Evolutionary conservation across 2,888 invertebrate species (phyloP), one percentile per base, ranked within the genome.

Genomic region (Tethea ocularis): DNA sequence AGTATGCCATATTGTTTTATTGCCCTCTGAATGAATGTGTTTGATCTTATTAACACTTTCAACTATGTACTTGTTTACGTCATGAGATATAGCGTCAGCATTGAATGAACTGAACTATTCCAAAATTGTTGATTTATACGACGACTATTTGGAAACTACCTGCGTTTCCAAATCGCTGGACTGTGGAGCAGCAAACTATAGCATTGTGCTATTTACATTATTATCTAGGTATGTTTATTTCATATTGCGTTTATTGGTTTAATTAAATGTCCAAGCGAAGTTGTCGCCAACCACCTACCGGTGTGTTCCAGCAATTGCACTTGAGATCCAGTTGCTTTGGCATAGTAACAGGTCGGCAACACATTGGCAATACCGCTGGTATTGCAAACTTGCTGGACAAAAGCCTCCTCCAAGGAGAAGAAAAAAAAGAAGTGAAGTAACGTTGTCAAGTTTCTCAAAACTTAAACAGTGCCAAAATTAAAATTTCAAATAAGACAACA

Each of bases 401-500:
- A n/a, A n/a, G n/a, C n/a, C n/a, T n/a, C n/a, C n/a, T n/a, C n/a
- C n/a, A n/a, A n/a, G n/a, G n/a, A n/a, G n/a, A n/a, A n/a, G n/a
- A n/a, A n/a, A n/a, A n/a, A n/a, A 38, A 38, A 15, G 3, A 38
- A 33, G 3, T 8, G 29, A 33, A 6, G 13, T 33, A 0, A 10
- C 29, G 3, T 33, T 13, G 13, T 33, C 33, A 33, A 3, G 13
- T 33, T 33, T 33, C 11, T 33, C 11, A 33, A 17, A 46, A 46
- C 46, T 20, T 46, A 46, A 57, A 56, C 66, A 63, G 33, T 17
- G 2, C 10, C 61, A 64, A 68, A 70, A 69, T 68, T 61, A 66
- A 66, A 66, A 66, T 67, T 55, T 63, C 63, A 64, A 51, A 68
- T 61, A 63, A 57, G 57, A 66, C 64, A 71, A 71, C 57, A 70